Conservation (phyloP, 2,888 invertebrate genomes). For the Chesias legatella region DNA sequence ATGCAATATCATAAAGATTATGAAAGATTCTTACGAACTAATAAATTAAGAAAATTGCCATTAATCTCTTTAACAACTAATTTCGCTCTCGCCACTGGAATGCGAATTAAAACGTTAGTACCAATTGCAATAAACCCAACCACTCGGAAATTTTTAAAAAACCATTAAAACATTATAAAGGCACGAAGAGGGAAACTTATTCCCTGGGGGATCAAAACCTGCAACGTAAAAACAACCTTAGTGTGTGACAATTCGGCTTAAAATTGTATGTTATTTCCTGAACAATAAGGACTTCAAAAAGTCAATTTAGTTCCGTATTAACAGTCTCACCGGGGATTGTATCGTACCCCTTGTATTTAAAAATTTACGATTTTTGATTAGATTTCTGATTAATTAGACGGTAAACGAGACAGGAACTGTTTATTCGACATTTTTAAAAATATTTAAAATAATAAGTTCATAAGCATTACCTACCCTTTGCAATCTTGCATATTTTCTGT, state of each 20-base stretch:
- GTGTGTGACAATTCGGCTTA: not conserved
- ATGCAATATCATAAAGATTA: no score
- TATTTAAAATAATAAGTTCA: no score
- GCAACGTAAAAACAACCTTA: constrained; percentile 9
- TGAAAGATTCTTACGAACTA: no score
- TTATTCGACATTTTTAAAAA: constrained; percentile 9
- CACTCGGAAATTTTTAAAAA: constrained; percentile 37
- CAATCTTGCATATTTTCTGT: no score
- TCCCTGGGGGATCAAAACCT: not conserved
- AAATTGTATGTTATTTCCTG: not conserved
- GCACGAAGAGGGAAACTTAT: constrained; percentile 20
- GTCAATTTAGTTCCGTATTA: constrained; percentile 49
- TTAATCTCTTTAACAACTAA: constrained; percentile 16
- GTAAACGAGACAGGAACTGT: constrained; percentile 30
- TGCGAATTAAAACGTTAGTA: constrained; percentile 31
- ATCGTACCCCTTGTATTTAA: constrained; percentile 45
- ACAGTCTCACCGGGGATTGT: constrained; percentile 32
- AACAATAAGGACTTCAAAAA: constrained; percentile 39
- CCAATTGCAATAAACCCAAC: constrained; percentile 31
- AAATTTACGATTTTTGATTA: constrained; percentile 57
- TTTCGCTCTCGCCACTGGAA: constrained; percentile 23
- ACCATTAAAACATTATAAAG: constrained; percentile 42
- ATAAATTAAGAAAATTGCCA: no score
- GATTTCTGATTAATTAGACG: constrained; percentile 51
- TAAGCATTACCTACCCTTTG: no score